Percentiles rank a stretch among this genome's conserved stretches.
Evolutionary conservation across 2,797 vertebrate genomes (phyloP).

Genomic region (Hirundo rustica): DNA sequence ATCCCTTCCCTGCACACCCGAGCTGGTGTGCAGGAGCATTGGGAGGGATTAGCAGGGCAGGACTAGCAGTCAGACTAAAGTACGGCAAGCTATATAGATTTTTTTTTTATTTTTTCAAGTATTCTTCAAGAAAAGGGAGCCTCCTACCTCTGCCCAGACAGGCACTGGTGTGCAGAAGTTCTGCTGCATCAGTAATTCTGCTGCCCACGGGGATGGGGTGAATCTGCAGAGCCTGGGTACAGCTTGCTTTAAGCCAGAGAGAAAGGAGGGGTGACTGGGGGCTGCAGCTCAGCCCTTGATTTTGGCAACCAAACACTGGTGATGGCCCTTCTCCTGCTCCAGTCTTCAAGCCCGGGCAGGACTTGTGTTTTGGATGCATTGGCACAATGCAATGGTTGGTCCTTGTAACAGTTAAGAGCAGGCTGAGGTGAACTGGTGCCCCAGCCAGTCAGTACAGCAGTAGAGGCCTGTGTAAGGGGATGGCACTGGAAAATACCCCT

Average conservation of each 20-base stretch:
- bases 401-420: not conserved
- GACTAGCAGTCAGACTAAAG: not conserved
- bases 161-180: not conserved
- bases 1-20: conserved; percentile 33
- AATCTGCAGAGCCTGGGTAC: not conserved
- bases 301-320: accelerated
- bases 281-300: not conserved
- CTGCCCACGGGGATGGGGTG: not conserved
- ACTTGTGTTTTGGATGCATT: not conserved
- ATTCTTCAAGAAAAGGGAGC: not conserved
- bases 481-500: not conserved
- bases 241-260: not conserved
- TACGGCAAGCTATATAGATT: not conserved
- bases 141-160: accelerated
- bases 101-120: not conserved
- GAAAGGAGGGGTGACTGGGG: not conserved
- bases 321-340: not conserved
- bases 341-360: not conserved
- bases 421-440: not conserved
- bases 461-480: not conserved
- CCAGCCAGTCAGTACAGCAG: not conserved
- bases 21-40: not conserved
- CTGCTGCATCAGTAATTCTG: not conserved
- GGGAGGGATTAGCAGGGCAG: not conserved
- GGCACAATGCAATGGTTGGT: not conserved